Conservation (phyloP, 2,113 vertebrate genomes). For the Rhinoptilus africanus region DNA sequence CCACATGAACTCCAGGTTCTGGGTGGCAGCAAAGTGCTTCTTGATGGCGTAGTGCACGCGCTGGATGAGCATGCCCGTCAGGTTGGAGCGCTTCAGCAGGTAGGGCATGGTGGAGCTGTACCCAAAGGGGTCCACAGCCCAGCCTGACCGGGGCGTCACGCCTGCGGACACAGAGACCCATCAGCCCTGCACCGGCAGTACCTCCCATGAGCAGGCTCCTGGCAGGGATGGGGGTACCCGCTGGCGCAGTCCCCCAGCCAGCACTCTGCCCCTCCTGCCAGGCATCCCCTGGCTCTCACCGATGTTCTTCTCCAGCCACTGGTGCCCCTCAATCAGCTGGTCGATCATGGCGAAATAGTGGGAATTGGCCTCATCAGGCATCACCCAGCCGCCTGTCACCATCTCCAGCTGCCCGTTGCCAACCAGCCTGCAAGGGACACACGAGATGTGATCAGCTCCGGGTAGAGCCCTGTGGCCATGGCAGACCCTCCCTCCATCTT, state of each 20-base stretch:
- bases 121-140: slow-evolving; percentile 96
- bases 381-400: slow-evolving; percentile 96
- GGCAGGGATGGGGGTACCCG: background rate
- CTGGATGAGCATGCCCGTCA: slow-evolving; percentile 98
- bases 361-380: slow-evolving; percentile 94
- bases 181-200: background rate
- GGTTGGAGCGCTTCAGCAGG: slow-evolving; percentile 89
- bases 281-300: slow-evolving; percentile 71
- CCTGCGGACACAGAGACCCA: slow-evolving; percentile 61
- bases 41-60: slow-evolving; percentile 95
- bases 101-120: slow-evolving; percentile 96
- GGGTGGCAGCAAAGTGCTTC: slow-evolving; percentile 92
- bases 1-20: slow-evolving; percentile 98
- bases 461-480: background rate
- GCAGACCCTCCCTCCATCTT: background rate
- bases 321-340: slow-evolving; percentile 97
- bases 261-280: background rate
- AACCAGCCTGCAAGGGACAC: slow-evolving; percentile 67
- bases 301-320: slow-evolving; percentile 95
- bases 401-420: slow-evolving; percentile 93
- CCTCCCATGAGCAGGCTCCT: fast-evolving
- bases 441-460: fast-evolving
- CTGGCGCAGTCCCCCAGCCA: fast-evolving
- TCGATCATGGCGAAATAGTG: slow-evolving; percentile 98
- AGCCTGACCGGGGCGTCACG: slow-evolving; percentile 84